Conservation (phyloP, 2,113 vertebrate species). For the Dromas ardeola region DNA sequence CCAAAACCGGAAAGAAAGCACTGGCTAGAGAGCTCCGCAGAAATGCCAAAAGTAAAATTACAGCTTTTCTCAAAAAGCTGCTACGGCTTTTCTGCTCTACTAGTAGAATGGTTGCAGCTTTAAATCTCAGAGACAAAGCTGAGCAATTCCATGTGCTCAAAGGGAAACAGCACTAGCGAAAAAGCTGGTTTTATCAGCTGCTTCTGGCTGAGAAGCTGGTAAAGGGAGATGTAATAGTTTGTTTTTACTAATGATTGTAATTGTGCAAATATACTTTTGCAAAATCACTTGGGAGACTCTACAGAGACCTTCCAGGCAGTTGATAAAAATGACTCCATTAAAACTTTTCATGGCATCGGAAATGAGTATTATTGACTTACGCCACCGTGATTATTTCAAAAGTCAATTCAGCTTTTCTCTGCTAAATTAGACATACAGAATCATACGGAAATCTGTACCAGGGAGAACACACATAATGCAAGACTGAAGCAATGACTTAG, state of each 20-base stretch:
- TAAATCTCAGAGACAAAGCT: not conserved
- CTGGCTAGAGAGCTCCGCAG: not conserved
- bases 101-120: not conserved
- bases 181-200: not conserved
- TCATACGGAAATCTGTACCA: not conserved
- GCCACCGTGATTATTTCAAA: not conserved
- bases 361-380: not conserved
- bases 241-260: not conserved
- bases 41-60: not conserved
- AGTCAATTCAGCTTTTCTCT: not conserved
- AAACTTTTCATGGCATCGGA: not conserved
- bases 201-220: not conserved
- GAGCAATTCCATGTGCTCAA: not conserved
- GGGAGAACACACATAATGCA: too few relatives aligned
- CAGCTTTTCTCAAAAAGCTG: not conserved
- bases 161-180: not conserved
- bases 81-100: not conserved
- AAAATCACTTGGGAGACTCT: not conserved
- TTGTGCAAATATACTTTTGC: not conserved
- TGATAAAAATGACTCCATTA: not conserved
- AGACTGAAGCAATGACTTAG: not conserved
- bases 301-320: not conserved
- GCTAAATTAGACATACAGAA: not conserved
- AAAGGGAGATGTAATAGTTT: not conserved
- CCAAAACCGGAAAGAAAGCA: not conserved